Evolutionary conservation across 2,797 vertebrate species (phyloP).

Genomic region (Ciconia nigra): DNA sequence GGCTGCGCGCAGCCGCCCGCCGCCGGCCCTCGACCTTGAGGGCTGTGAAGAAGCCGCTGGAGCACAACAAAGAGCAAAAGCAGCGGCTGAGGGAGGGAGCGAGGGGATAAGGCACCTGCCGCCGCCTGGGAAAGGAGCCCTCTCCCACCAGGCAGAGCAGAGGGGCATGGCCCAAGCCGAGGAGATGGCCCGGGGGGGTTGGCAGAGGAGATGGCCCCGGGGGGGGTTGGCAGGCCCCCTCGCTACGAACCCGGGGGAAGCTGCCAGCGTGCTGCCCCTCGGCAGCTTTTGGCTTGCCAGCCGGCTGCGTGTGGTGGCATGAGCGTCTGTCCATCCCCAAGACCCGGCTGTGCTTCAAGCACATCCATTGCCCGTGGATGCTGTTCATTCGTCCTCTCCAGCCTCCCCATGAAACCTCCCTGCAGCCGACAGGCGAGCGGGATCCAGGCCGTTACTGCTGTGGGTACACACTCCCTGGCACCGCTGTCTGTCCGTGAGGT

Average conservation of each 20-base stretch:
- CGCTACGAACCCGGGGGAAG: accelerated
- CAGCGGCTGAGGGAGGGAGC: not conserved
- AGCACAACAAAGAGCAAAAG: not conserved
- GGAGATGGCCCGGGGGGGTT: not conserved
- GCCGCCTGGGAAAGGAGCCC: not conserved
- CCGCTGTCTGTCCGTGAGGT: too few species aligned
- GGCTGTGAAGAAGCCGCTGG: not conserved
- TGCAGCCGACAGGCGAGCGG: accelerated
- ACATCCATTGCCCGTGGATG: accelerated
- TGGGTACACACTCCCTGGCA: not conserved
- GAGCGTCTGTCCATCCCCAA: too few species aligned
- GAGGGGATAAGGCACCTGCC: slow-evolving; percentile 29
- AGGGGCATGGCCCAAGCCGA: not conserved
- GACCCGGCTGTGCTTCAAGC: not conserved
- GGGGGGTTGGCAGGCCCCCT: not conserved
- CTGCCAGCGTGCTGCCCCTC: not conserved
- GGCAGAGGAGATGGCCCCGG: too few species aligned
- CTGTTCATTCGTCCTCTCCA: not conserved
- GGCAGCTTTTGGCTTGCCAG: not conserved
- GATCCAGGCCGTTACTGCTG: not conserved
- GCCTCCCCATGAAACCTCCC: not conserved
- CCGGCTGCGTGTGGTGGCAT: accelerated
- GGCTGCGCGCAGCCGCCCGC: not conserved
- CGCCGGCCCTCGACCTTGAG: not conserved
- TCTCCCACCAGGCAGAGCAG: not conserved